phyloP scores from a whole-genome alignment of 2,888 invertebrate species.

The Andrena marginata region DNA sequence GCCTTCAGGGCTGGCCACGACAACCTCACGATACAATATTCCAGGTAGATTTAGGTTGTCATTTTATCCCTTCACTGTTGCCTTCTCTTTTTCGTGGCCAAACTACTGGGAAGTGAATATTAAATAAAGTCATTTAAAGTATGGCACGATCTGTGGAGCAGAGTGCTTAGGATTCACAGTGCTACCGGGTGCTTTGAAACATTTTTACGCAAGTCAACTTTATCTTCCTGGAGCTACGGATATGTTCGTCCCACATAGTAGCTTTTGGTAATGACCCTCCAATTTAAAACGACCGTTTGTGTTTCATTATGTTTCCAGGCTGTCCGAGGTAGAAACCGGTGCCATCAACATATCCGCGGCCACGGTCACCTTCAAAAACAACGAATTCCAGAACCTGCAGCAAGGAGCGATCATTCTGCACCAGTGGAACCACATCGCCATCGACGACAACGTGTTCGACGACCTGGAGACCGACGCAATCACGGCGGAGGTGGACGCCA shows the following conservation, averaged over 20 bases:
- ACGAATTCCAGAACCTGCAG: conserved; percentile 87
- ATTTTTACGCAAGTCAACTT: too few species aligned
- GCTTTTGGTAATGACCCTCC: not conserved
- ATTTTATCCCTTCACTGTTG: not conserved
- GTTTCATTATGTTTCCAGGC: conserved; percentile 85
- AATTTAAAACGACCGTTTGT: not conserved
- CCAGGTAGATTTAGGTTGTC: conserved; percentile 85
- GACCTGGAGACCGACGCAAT: conserved; percentile 87
- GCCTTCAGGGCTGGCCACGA: conserved; percentile 89
- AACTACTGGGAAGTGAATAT: too few species aligned
- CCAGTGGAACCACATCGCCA: conserved; percentile 88
- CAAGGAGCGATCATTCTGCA: conserved; percentile 88
- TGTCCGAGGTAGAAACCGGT: conserved; percentile 87
- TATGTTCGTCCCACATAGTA: not conserved
- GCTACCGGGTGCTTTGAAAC: too few species aligned
- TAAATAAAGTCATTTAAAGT: too few species aligned
- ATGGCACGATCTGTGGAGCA: too few species aligned
- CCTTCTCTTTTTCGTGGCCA: not conserved
- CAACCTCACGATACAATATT: conserved; percentile 88
- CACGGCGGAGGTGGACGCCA: conserved; percentile 84
- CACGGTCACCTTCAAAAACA: conserved; percentile 87
- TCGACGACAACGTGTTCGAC: conserved; percentile 89
- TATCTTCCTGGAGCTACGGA: too few species aligned
- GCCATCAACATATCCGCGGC: conserved; percentile 89
- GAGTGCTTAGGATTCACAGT: too few species aligned